phyloP scores from a whole-genome alignment of 1,140 invertebrate genomes.

The Cryptotermes secundus region DNA sequence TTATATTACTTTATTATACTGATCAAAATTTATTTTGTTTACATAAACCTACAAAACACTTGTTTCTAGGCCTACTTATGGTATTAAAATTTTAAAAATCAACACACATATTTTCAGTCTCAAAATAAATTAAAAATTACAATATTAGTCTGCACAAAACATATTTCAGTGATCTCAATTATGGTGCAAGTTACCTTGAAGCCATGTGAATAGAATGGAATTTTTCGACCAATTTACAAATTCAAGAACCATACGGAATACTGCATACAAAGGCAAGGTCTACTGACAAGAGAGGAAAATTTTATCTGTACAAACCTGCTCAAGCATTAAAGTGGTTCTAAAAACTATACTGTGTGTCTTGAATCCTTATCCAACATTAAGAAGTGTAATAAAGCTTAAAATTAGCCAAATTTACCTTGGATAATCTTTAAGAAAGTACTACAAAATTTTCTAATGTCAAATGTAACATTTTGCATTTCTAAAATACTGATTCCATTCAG shows the following conservation, averaged over 20 bases:
- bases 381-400: background rate
- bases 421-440: background rate
- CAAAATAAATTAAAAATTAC: background rate
- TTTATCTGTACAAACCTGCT: background rate
- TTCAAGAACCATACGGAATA: background rate
- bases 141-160: background rate
- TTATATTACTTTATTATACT: background rate
- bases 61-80: background rate
- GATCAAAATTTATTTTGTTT: background rate
- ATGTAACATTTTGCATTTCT: slow-evolving; percentile 3
- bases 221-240: background rate
- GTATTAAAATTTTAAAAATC: background rate
- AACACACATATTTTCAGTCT: background rate
- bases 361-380: background rate
- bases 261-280: background rate
- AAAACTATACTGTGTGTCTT: background rate
- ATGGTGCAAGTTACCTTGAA: background rate
- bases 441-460: background rate
- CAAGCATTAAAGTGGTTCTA: background rate
- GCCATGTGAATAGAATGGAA: background rate
- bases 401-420: background rate
- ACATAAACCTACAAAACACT: background rate
- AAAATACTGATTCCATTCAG: slow-evolving; percentile 2
- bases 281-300: background rate
- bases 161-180: background rate